These are phyloP conservation scores for Macaria notata DNA, from an alignment of 2,888 invertebrate genomes.

Conservation along the genomic window DNA sequence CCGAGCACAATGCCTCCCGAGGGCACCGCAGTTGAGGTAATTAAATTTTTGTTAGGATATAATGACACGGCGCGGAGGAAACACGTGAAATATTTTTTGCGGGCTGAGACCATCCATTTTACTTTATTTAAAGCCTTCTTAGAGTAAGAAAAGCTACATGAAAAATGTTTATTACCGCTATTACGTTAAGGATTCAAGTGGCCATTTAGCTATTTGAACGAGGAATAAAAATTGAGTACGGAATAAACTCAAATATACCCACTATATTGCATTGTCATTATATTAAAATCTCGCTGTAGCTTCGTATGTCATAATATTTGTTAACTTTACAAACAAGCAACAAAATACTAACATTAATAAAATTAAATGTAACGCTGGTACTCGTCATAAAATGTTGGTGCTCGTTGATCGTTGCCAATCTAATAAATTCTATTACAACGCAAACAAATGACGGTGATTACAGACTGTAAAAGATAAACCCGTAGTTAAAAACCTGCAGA, in stretches of 20 bases:
- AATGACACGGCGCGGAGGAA: slow-evolving; percentile 47
- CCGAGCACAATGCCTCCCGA: slow-evolving; percentile 66
- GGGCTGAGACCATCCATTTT: slow-evolving; percentile 26
- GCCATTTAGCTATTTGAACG: neutral
- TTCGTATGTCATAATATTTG: no score
- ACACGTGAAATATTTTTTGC: slow-evolving; percentile 43
- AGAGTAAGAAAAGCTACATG: slow-evolving; percentile 11
- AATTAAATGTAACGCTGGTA: no score
- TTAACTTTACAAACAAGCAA: no score
- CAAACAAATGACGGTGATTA: slow-evolving; percentile 66
- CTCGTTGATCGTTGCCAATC: no score
- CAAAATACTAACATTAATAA: no score
- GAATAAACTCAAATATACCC: no score
- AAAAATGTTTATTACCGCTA: slow-evolving; percentile 10
- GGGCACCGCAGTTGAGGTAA: slow-evolving; percentile 63
- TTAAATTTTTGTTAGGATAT: slow-evolving; percentile 66
- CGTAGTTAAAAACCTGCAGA: slow-evolving; percentile 72
- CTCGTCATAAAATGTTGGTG: no score
- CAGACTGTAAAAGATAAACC: slow-evolving; percentile 69
- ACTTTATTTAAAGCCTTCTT: slow-evolving; percentile 17
- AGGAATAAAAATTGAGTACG: no score
- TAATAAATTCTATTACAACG: slow-evolving; percentile 47
- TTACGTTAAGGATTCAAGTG: neutral
- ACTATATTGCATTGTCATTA: no score
- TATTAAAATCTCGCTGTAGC: no score